Evolutionary conservation across 1,140 invertebrate species (phyloP).

Genomic region (Hydropsyche tenuis): DNA sequence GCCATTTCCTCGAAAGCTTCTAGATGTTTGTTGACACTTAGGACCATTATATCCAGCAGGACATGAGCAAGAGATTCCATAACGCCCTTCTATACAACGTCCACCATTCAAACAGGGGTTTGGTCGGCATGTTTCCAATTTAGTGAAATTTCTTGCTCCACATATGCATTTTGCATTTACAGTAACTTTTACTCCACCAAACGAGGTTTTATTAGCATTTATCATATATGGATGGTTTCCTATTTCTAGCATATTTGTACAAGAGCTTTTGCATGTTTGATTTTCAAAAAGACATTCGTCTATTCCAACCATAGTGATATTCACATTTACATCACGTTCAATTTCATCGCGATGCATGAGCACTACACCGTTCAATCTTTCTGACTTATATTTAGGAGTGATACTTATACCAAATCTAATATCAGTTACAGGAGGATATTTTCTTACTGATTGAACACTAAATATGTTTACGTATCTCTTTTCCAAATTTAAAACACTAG

Average conservation of each 20-base stretch:
- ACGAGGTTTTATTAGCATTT: constrained; percentile 74
- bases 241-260: constrained; percentile 69
- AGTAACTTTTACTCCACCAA: constrained; percentile 70
- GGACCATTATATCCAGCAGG: constrained; percentile 71
- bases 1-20: constrained; percentile 69
- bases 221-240: constrained; percentile 71
- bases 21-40: constrained; percentile 72
- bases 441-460: constrained; percentile 66
- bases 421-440: constrained; percentile 67
- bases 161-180: constrained; percentile 66
- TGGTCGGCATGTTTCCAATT: constrained; percentile 65
- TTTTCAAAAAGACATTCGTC: constrained; percentile 71
- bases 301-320: constrained; percentile 74
- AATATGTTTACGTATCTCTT: constrained; percentile 72
- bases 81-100: constrained; percentile 66
- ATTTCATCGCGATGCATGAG: constrained; percentile 69
- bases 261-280: constrained; percentile 69
- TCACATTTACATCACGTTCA: constrained; percentile 68
- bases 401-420: constrained; percentile 72
- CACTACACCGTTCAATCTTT: constrained; percentile 71
- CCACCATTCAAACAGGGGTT: constrained; percentile 75
- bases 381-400: constrained; percentile 71
- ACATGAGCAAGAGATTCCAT: constrained; percentile 69
- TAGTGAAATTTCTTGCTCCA: constrained; percentile 62
- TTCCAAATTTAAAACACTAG: constrained; percentile 63